A percentile compares a stretch with the other conserved stretches of the same genome.
These are phyloP conservation scores for Sardinella longiceps DNA, from an alignment of 2,797 vertebrate genomes.

Conservation along the genomic window DNA sequence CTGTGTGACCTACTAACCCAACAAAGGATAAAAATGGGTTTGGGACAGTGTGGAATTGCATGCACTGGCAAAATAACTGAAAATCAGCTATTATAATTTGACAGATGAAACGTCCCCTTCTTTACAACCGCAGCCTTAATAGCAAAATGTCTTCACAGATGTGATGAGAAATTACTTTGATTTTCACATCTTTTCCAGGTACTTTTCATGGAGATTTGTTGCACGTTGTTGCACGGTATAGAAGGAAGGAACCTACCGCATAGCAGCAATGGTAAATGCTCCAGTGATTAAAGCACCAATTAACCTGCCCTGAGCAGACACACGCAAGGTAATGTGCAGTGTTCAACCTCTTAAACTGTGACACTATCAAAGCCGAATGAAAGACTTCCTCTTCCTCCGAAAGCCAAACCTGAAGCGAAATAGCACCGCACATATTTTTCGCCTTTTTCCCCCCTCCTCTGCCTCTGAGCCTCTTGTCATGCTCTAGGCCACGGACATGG, in stretches of 20 bases:
- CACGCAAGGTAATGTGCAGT: neutral
- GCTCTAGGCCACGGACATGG: slow-evolving; percentile 54
- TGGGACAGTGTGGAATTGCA: neutral
- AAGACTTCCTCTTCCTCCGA: slow-evolving; percentile 14
- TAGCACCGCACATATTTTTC: neutral
- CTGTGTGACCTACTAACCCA: no score
- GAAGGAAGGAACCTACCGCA: neutral
- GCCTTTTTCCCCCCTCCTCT: neutral
- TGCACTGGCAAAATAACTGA: neutral
- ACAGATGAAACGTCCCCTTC: neutral
- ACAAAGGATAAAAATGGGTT: neutral
- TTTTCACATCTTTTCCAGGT: slow-evolving; percentile 1
- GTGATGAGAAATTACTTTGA: neutral
- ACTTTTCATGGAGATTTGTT: slow-evolving; percentile 19
- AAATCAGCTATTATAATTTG: slow-evolving; percentile 2
- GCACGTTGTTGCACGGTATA: no score
- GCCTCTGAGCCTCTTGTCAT: neutral
- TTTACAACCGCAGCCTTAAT: neutral
- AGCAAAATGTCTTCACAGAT: neutral
- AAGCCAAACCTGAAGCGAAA: slow-evolving; percentile 11
- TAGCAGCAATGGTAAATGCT: neutral
- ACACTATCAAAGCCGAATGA: neutral
- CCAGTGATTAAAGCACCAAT: slow-evolving; percentile 16
- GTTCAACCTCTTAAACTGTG: slow-evolving; percentile 19
- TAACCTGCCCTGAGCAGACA: neutral